Conservation (phyloP, 2,113 vertebrate genomes). For the Chloroceryle aenea region DNA sequence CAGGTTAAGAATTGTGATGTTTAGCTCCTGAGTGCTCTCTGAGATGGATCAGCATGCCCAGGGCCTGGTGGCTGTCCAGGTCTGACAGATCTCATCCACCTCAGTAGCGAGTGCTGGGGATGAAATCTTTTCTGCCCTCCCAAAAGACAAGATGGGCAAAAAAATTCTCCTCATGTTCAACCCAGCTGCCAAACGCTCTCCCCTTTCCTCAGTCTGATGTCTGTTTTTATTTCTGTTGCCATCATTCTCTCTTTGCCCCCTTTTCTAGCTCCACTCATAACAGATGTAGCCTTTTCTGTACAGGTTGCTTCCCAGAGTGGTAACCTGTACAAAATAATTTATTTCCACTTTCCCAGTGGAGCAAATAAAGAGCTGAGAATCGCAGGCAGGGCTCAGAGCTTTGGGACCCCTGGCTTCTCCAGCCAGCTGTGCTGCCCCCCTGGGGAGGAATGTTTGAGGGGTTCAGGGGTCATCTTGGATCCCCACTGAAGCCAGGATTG, state of each 20-base stretch:
- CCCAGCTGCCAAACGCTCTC: neutral
- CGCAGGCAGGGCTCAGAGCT: fast-evolving
- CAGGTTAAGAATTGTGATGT: neutral
- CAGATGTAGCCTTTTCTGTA: neutral
- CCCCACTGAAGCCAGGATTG: fast-evolving
- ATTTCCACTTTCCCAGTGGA: neutral
- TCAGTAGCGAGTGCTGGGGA: neutral
- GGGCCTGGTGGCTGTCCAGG: fast-evolving
- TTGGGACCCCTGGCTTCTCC: neutral
- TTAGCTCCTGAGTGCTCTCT: neutral
- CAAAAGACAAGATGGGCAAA: neutral
- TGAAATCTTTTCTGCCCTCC: neutral
- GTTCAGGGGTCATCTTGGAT: neutral
- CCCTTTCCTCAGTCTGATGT: neutral
- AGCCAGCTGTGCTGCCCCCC: neutral
- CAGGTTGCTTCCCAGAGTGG: neutral
- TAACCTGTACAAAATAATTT: neutral
- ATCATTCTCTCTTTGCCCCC: neutral
- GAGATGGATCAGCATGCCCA: neutral
- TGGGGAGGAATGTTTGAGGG: neutral
- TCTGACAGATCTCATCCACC: neutral
- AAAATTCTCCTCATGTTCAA: neutral
- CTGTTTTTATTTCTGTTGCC: neutral
- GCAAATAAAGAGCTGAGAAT: neutral
- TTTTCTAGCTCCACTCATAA: neutral